Conservation (phyloP, 1,140 invertebrate genomes). For the Melipona quadrifasciata region DNA sequence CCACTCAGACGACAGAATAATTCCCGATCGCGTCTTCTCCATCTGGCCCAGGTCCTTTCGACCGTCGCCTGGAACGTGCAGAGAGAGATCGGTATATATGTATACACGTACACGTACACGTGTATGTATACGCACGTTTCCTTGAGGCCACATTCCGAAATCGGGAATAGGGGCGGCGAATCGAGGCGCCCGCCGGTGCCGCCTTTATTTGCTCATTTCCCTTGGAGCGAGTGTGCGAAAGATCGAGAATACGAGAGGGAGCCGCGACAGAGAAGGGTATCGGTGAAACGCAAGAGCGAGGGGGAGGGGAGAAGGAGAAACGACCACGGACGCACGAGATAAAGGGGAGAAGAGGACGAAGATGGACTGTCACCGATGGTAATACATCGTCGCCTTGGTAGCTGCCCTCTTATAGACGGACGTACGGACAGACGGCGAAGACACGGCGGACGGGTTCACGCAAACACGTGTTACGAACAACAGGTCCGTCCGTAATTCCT, state of each 20-base stretch:
- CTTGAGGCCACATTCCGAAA: slow-evolving; percentile 74
- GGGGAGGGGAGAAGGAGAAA: not conserved
- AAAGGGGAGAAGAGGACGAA: slow-evolving; percentile 49
- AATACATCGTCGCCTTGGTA: slow-evolving; percentile 79
- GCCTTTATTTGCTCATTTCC: slow-evolving; percentile 78
- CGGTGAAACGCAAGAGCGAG: not conserved
- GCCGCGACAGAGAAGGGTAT: slow-evolving; percentile 35
- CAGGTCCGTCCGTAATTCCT: slow-evolving; percentile 69
- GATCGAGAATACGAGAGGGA: slow-evolving; percentile 17
- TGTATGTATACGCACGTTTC: not conserved
- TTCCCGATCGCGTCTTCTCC: slow-evolving; percentile 26
- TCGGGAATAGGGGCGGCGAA: slow-evolving; percentile 69
- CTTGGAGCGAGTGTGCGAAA: slow-evolving; percentile 52
- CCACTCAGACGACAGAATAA: slow-evolving; percentile 19
- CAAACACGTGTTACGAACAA: slow-evolving; percentile 80
- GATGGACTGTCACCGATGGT: slow-evolving; percentile 80
- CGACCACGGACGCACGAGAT: slow-evolving; percentile 55
- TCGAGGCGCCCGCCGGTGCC: slow-evolving; percentile 67
- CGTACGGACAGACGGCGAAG: slow-evolving; percentile 61
- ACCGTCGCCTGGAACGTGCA: not conserved
- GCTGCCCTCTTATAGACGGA: slow-evolving; percentile 67
- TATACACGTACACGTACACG: not conserved
- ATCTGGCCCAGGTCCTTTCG: not conserved
- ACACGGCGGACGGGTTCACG: slow-evolving; percentile 73
- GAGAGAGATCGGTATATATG: no score